These are phyloP conservation scores for Romanogobio albipinnatus DNA, from an alignment of 2,113 vertebrate genomes.

Conservation along the genomic window DNA sequence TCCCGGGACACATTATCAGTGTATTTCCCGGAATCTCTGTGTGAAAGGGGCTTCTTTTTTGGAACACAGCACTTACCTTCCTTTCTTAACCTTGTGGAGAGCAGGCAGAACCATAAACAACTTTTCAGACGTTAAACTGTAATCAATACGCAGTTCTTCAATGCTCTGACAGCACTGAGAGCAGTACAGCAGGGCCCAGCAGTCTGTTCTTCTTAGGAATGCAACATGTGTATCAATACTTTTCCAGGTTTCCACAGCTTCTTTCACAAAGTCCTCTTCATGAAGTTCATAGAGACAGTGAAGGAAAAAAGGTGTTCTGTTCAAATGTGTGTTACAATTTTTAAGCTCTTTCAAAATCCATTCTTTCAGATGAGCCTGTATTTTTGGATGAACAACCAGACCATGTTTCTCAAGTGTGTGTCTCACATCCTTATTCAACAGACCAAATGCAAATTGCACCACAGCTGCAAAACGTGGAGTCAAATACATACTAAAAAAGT, in stretches of 20 bases:
- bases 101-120: neutral
- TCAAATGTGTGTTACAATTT: too few relatives aligned
- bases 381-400: neutral
- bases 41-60: neutral
- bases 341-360: neutral
- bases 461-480: neutral
- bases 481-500: too few relatives aligned
- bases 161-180: conserved; percentile 6
- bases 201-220: neutral
- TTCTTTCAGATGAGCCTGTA: neutral
- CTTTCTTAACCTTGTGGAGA: neutral
- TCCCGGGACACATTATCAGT: too few relatives aligned
- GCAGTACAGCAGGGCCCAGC: conserved; percentile 19
- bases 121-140: neutral
- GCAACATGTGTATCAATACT: rapidly evolving
- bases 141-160: rapidly evolving
- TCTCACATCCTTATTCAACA: conserved; percentile 4
- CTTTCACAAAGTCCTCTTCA: neutral
- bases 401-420: neutral
- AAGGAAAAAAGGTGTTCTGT: neutral
- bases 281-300: conserved; percentile 25
- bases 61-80: neutral
- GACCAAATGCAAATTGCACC: conserved; percentile 21
- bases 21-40: too few relatives aligned
- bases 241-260: neutral